A percentile compares a stretch with the other conserved stretches of the same genome.
Evolutionary conservation across 2,888 invertebrate species (phyloP).

Genomic region (Phyllotreta striolata): DNA sequence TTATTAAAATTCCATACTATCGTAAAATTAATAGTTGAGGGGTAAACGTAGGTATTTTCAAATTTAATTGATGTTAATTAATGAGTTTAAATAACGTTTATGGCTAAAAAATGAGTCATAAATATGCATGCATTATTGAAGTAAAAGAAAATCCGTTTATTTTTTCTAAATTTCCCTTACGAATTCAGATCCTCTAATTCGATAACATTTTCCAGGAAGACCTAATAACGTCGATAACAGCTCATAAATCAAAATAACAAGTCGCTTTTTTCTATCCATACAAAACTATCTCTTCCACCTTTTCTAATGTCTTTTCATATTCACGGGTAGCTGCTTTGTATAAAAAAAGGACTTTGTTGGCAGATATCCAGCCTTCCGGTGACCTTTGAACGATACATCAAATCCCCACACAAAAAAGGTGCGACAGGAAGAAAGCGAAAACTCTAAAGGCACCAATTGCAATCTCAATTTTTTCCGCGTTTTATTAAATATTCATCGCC

Average conservation of each 20-base stretch:
- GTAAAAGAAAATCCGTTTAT: no score
- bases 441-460: neutral
- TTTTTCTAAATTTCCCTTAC: no score
- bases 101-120: no score
- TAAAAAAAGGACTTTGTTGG: constrained; percentile 28
- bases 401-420: constrained; percentile 7
- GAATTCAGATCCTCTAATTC: no score
- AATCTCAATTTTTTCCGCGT: no score
- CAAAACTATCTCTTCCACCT: constrained; percentile 21
- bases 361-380: constrained; percentile 23
- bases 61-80: no score
- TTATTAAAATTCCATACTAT: no score
- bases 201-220: neutral
- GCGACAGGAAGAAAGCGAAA: constrained; percentile 18
- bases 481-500: no score
- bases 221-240: constrained; percentile 7
- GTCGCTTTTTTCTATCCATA: neutral
- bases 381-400: constrained; percentile 31
- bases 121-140: no score
- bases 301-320: constrained; percentile 26
- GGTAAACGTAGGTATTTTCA: no score
- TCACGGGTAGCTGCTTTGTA: constrained; percentile 16
- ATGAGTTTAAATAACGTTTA: no score
- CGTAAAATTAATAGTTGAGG: no score
- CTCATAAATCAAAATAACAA: constrained; percentile 19